phyloP scores from a whole-genome alignment of 1,140 invertebrate genomes.

The Caenorhabditis remanei region DNA sequence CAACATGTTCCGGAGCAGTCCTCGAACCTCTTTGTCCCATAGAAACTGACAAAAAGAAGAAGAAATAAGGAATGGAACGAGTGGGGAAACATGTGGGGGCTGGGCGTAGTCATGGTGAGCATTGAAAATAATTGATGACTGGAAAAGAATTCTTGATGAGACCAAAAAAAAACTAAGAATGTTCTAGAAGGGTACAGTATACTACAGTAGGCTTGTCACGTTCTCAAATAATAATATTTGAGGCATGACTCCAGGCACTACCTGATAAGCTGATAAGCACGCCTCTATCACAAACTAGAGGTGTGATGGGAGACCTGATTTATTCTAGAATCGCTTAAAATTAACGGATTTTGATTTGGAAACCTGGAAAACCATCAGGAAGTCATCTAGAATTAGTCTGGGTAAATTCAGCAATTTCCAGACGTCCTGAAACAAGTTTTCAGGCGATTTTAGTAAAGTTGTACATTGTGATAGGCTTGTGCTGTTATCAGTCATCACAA shows the following conservation, averaged over 20 bases:
- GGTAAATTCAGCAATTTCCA: neutral
- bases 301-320: neutral
- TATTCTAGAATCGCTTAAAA: neutral
- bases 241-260: neutral
- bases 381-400: neutral
- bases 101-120: neutral
- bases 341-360: neutral
- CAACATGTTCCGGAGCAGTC: slow-evolving; percentile 14
- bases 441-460: neutral
- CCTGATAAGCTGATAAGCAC: neutral
- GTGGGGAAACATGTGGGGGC: neutral
- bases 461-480: slow-evolving; percentile 50
- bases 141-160: neutral
- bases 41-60: neutral
- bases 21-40: slow-evolving; percentile 41
- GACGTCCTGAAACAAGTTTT: neutral
- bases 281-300: slow-evolving; percentile 42
- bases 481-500: slow-evolving; percentile 15
- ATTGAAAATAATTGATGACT: neutral
- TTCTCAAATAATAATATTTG: neutral
- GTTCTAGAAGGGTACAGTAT: too few relatives aligned
- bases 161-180: neutral
- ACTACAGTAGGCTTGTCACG: too few relatives aligned
- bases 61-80: too few relatives aligned
- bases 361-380: neutral